These are phyloP conservation scores for Leucoraja erinaceus DNA, from an alignment of 2,113 vertebrate species.

Conservation along the genomic window DNA sequence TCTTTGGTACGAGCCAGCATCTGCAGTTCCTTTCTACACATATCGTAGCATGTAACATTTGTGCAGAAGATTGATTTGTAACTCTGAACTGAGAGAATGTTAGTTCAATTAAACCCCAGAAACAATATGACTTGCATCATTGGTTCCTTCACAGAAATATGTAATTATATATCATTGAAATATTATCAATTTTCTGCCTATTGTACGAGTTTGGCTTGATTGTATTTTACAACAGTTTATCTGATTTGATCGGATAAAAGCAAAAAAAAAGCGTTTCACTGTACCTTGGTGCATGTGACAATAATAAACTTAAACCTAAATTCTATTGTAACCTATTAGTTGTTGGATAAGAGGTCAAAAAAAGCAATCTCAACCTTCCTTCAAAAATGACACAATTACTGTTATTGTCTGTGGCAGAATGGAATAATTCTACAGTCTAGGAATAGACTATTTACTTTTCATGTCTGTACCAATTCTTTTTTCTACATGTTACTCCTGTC, in stretches of 20 bases:
- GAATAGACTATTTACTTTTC: not conserved
- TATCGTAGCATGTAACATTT: too few species aligned
- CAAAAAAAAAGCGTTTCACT: too few species aligned
- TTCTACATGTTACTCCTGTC: not conserved
- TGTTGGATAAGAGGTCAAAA: not conserved
- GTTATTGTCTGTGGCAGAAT: not conserved
- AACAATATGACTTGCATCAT: not conserved
- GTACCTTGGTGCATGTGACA: too few species aligned
- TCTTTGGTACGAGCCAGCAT: too few species aligned
- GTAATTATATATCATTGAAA: not conserved
- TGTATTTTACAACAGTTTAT: too few species aligned
- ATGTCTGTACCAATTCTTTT: not conserved
- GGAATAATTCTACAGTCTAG: not conserved
- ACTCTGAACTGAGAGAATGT: not conserved
- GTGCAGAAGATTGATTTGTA: not conserved
- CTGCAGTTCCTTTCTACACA: too few species aligned
- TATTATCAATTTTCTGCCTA: not conserved
- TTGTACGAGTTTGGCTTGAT: too few species aligned
- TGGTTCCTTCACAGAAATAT: not conserved
- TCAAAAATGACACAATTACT: not conserved
- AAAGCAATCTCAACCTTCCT: not conserved
- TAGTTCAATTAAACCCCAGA: not conserved
- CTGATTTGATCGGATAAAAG: too few species aligned
- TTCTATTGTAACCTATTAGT: not conserved
- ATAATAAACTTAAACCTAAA: too few species aligned